Conservation (phyloP, 1,140 invertebrate genomes). For the Zaprionus davidi region DNA sequence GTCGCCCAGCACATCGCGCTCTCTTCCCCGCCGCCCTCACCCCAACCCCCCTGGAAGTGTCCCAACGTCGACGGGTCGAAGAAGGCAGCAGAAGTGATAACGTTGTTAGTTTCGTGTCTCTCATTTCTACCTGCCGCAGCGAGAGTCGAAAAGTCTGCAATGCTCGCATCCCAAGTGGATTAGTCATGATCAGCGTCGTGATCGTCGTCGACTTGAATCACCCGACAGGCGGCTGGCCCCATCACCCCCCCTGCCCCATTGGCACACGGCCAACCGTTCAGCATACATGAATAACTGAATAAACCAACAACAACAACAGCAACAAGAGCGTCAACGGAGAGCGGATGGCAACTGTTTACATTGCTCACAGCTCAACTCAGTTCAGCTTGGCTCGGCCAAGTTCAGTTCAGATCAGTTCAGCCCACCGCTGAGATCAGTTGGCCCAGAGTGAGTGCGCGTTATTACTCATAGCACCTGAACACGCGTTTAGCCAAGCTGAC, state of each 20-base stretch:
- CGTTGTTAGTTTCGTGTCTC: constrained; percentile 18
- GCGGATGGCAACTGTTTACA: constrained; percentile 67
- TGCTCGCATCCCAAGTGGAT: constrained; percentile 53
- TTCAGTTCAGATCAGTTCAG: constrained; percentile 24
- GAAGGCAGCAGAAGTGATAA: constrained; percentile 25
- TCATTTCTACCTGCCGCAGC: constrained; percentile 38
- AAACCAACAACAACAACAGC: neutral
- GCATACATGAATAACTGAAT: constrained; percentile 31
- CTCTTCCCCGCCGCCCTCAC: neutral
- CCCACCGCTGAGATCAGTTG: constrained; percentile 2
- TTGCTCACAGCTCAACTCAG: constrained; percentile 35
- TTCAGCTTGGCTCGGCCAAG: constrained; percentile 6
- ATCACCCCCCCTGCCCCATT: neutral
- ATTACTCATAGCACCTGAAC: constrained; percentile 36
- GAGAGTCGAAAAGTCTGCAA: constrained; percentile 35
- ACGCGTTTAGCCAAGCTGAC: neutral
- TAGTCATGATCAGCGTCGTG: constrained; percentile 63
- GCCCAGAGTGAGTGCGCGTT: constrained; percentile 6
- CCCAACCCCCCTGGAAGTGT: neutral
- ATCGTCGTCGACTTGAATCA: constrained; percentile 62
- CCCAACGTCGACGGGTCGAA: neutral
- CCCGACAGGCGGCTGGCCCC: constrained; percentile 1
- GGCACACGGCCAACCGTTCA: constrained; percentile 1
- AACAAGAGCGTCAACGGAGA: constrained; percentile 2
- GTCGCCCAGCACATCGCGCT: neutral